A percentile compares a stretch with the other conserved stretches of the same genome.
phyloP scores from a whole-genome alignment of 2,797 vertebrate species.

The Macroramphosus scolopax region DNA sequence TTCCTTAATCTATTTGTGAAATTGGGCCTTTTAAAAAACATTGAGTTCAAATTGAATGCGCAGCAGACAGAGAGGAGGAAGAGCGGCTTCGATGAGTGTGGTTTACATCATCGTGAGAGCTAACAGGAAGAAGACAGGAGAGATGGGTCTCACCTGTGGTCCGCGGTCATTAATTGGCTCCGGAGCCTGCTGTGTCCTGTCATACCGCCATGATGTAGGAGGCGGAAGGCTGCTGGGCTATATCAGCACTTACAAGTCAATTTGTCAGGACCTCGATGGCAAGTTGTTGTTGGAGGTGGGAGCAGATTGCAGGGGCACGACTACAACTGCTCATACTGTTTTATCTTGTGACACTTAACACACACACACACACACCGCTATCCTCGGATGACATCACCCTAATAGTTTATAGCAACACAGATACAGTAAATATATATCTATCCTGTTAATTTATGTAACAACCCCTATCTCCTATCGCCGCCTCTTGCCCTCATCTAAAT shows the following conservation, averaged over 20 bases:
- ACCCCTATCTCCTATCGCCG: constrained; percentile 21
- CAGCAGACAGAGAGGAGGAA: no score
- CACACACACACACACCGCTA: no score
- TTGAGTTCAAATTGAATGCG: no score
- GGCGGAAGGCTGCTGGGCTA: constrained; percentile 60
- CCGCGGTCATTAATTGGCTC: constrained; percentile 73
- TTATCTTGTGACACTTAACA: no score
- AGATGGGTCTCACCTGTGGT: constrained; percentile 72
- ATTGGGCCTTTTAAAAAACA: no score
- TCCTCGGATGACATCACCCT: no score
- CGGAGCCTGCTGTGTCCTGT: constrained; percentile 65
- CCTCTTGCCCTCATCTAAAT: constrained; percentile 38
- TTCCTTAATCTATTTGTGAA: no score
- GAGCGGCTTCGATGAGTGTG: no score
- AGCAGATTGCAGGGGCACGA: constrained; percentile 52
- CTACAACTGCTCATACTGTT: constrained; percentile 42
- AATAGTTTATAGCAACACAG: no score
- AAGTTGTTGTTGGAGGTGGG: constrained; percentile 46
- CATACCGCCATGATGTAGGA: constrained; percentile 58
- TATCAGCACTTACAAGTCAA: constrained; percentile 79
- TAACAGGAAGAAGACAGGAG: constrained; percentile 20
- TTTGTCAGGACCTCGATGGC: constrained; percentile 72
- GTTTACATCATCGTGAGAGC: no score
- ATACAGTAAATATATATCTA: no score
- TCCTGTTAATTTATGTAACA: no score